Percentiles rank a stretch among this genome's conserved stretches.
Evolutionary conservation across 2,113 vertebrate species (phyloP).

Genomic region (Sterrhoptilus dennistouni): DNA sequence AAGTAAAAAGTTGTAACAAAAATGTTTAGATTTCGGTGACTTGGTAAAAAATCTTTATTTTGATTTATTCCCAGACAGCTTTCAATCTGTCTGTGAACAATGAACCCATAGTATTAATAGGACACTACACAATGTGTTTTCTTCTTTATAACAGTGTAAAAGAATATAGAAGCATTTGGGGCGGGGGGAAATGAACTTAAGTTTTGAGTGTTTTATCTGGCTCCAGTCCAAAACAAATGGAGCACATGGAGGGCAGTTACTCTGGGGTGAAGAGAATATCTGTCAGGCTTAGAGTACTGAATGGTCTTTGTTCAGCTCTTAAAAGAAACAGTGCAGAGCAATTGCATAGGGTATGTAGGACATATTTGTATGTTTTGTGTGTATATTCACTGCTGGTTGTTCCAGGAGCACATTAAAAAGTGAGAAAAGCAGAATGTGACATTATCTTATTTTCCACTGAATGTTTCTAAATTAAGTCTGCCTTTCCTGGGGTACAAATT

Average conservation of each 20-base stretch:
- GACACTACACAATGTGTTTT: background rate
- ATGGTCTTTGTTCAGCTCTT: constrained; percentile 54
- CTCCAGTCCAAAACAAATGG: constrained; percentile 61
- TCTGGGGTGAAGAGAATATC: constrained; percentile 28
- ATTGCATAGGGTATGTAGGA: background rate
- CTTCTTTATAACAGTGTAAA: background rate
- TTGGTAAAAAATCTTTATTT: constrained; percentile 5
- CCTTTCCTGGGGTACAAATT: background rate
- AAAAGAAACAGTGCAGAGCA: background rate
- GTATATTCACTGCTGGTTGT: background rate
- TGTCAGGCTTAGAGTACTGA: constrained; percentile 39
- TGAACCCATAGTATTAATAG: background rate
- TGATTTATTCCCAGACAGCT: constrained; percentile 24
- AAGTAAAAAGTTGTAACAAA: background rate
- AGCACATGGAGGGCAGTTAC: constrained; percentile 9
- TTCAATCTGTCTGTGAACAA: constrained; percentile 42
- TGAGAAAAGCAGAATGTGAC: background rate
- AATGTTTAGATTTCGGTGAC: constrained; percentile 1
- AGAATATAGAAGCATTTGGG: constrained; percentile 17
- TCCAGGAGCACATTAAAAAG: background rate
- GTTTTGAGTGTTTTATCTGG: constrained; percentile 57
- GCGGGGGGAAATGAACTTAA: background rate
- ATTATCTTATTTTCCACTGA: background rate
- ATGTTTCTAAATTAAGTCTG: background rate
- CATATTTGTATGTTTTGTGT: background rate